Conservation (phyloP, 2,113 vertebrate species). For the Dicaeum eximium region DNA sequence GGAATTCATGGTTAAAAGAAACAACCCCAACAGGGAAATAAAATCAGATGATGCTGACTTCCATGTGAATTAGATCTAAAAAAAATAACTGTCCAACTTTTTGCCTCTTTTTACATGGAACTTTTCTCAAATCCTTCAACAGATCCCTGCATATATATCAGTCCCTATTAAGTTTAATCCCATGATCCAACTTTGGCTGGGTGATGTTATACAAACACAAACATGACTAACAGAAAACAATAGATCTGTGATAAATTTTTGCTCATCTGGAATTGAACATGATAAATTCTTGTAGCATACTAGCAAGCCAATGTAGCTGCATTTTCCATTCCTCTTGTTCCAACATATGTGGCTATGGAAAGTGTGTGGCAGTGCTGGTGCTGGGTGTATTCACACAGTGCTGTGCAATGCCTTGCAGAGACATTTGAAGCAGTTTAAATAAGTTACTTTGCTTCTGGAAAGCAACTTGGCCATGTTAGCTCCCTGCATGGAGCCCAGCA, state of each 20-base stretch:
- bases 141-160: neutral
- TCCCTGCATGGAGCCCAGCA: neutral
- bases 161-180: neutral
- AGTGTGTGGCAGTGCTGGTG: neutral
- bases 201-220: neutral
- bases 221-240: neutral
- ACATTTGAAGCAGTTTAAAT: neutral
- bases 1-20: conserved; percentile 4
- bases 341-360: neutral
- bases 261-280: neutral
- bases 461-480: neutral
- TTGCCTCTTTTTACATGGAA: neutral
- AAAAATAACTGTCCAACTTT: neutral
- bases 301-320: neutral
- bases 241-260: neutral
- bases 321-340: neutral
- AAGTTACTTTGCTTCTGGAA: neutral
- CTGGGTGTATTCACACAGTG: neutral
- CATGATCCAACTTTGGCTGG: neutral
- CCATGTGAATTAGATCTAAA: neutral
- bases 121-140: neutral
- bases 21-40: neutral
- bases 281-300: neutral
- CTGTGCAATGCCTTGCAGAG: neutral
- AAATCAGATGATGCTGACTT: neutral